Evolutionary conservation across 1,140 invertebrate genomes (phyloP).

Genomic region (Drosophila varians): DNA sequence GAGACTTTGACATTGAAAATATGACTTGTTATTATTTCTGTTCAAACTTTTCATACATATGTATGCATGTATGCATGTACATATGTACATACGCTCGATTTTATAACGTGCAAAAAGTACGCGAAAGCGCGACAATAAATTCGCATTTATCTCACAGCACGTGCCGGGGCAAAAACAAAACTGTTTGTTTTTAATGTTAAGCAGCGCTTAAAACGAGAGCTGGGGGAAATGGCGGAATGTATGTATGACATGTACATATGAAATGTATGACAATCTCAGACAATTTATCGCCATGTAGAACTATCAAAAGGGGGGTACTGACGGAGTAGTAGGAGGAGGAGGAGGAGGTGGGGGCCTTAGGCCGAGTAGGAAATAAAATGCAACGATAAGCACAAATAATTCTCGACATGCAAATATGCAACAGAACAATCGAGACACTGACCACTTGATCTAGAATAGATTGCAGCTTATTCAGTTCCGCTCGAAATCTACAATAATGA

Average conservation of each 20-base stretch:
- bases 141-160: conserved; percentile 64
- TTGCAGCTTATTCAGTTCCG: conserved; percentile 21
- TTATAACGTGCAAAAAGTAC: conserved; percentile 59
- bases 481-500: conserved; percentile 10
- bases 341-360: conserved; percentile 7
- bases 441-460: conserved; percentile 17
- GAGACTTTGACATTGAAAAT: conserved; percentile 68
- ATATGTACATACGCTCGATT: conserved; percentile 45
- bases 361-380: conserved; percentile 69
- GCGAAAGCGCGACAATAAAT: conserved; percentile 20
- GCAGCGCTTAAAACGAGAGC: conserved; percentile 45
- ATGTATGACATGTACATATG: conserved; percentile 43
- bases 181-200: conserved; percentile 66
- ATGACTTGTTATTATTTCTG: conserved; percentile 28
- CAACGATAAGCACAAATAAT: conserved; percentile 69
- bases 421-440: conserved; percentile 21
- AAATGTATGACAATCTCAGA: conserved; percentile 40
- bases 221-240: conserved; percentile 30
- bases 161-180: conserved; percentile 70
- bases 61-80: conserved; percentile 1
- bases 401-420: conserved; percentile 64
- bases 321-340: too few relatives aligned
- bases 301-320: conserved; percentile 6
- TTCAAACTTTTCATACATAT: too few relatives aligned
- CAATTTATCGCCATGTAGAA: conserved; percentile 49